Evolutionary conservation across 2,888 invertebrate genomes (phyloP), one percentile per base, ranked within the genome.

Genomic region (Apoda limacodes): DNA sequence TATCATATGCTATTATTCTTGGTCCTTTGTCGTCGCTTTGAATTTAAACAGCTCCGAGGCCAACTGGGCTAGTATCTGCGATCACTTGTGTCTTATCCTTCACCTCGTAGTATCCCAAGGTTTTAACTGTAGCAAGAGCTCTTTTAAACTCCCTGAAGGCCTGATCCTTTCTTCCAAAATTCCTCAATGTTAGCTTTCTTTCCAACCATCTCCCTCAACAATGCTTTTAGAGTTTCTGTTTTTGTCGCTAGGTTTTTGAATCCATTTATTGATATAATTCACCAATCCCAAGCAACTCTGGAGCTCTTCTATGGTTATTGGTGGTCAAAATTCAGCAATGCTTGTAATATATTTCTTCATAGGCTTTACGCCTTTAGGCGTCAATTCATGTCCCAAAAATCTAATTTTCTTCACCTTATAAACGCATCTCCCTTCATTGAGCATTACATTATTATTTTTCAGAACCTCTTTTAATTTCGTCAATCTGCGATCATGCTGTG

Each of bases 311-410:
- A 39, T 22, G 2, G 23, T 33, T 6, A 17, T 28, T 0, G 41
- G 45, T 3, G n/a, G 12, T 30, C 44, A 36, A 28, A 55, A 49
- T 7, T 36, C 13, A n/a, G 28, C 3, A 2, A 60, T 46, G 1
- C 30, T 35, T 28, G 41, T 27, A 5, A 59, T 37, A 35, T 58
- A 57, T 29, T 42, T 44, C 15, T 34, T 30, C 11, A 49, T 40
- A 9, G 59, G 55, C 30, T 41, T 46, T 7, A 59, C 40, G 1
- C 50, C 56, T 5, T 42, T 14, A 9, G 33, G 5, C 6, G 50
- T 40, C 15, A 63, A 28, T n/a, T n/a, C n/a, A n/a, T n/a, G n/a
- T n/a, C n/a, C n/a, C n/a, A n/a, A n/a, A n/a, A n/a, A n/a, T n/a
- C n/a, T n/a, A n/a, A n/a, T n/a, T n/a, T n/a, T n/a, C n/a, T n/a